Conservation (phyloP, 1,140 invertebrate species). For the Caenorhabditis remanei region DNA sequence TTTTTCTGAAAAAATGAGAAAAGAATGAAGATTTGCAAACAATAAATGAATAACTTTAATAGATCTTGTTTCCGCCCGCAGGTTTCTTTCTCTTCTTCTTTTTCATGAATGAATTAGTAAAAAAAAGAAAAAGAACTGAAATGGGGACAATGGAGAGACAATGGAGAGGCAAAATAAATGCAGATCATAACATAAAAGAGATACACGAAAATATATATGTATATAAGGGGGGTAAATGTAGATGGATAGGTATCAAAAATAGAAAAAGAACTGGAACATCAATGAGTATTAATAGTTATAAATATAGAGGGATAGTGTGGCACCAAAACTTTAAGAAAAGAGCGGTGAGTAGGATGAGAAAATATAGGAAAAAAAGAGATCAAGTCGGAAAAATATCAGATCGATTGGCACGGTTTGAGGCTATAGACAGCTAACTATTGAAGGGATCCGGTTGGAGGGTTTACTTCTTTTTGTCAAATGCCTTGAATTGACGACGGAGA, state of each 20-base stretch:
- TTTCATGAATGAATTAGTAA: neutral
- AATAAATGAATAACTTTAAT: conserved; percentile 18
- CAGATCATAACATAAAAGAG: neutral
- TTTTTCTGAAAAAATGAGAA: neutral
- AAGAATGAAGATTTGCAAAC: neutral
- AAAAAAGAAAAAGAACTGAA: neutral
- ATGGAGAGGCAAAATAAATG: conserved; percentile 28
- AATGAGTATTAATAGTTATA: too few relatives aligned
- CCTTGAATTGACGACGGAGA: conserved; percentile 48
- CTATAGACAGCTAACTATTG: neutral
- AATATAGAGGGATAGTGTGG: neutral
- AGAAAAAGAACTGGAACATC: neutral
- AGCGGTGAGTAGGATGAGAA: neutral
- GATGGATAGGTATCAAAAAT: neutral
- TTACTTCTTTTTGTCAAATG: conserved; percentile 29
- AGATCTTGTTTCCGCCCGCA: conserved; percentile 17
- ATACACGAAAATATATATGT: conserved; percentile 16
- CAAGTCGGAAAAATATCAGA: neutral
- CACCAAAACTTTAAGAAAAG: neutral
- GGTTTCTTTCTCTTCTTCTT: neutral
- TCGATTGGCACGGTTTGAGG: conserved; percentile 16
- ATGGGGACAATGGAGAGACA: neutral
- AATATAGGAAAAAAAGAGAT: neutral
- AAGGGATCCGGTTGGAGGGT: neutral
- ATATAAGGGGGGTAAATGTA: neutral